Evolutionary conservation across 2,113 vertebrate genomes (phyloP), one percentile per base, ranked within the genome.

Genomic region (Ellobius talpinus): DNA sequence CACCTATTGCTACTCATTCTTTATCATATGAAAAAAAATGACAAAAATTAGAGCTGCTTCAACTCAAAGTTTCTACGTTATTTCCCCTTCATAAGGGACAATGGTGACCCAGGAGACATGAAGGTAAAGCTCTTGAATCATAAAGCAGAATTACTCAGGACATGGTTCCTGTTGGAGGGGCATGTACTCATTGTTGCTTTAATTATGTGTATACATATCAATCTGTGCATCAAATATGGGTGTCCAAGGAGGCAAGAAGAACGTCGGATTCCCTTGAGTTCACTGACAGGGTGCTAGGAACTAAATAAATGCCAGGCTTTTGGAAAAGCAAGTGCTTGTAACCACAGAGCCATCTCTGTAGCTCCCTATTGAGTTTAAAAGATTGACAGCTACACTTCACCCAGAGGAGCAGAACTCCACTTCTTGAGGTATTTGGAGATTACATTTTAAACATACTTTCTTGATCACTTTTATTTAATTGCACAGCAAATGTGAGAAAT

Each of bases 1-100:
- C 5, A 87, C 52, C n/a, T 91, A 87, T 8, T 79, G 76, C 21
- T 72, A 50, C 11, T 89, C 55, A 14, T 76, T 33, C 45, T 70
- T 66, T 87, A 45, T 8, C 84, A 31, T 24, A 94, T 39, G 36
- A 26, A 33, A 91, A 97, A 36, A 91, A 81, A 55, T 96, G 47
- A 78, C 24, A 78, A 90, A 19, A 55, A 70, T 84, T 61, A 63
- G n/a, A 89, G 52, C 10, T 45, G 5, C 76, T 89, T 79, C 61
- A 82, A 77, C 16, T 86, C 6, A 9, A 93, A 92, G 42, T 89
- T 93, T 50, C 47, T 63, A 84, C 79, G 93, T 87, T 45, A 85
- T 79, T 90, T 10, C 7, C 77, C 17, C 23, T 93, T 90, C 19
- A 93, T 13, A 47, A 85, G 45, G 74, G 7, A 58, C 29, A 81